Evolutionary conservation across 2,113 vertebrate species (phyloP).

Genomic region (Peromyscus leucopus): DNA sequence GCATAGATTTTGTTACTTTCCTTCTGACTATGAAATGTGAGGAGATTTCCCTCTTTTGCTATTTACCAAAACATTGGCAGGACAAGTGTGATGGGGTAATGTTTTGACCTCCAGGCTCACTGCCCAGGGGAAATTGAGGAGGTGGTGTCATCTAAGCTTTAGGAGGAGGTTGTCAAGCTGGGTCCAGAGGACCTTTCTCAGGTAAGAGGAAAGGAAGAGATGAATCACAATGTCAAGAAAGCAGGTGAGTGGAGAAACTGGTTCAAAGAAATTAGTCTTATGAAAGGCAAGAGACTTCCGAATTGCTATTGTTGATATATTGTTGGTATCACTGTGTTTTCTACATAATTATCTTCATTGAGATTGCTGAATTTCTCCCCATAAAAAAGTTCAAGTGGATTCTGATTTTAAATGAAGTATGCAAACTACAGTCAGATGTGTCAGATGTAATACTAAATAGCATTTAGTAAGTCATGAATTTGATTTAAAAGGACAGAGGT

Average conservation of each 20-base stretch:
- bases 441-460: slow-evolving; percentile 42
- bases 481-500: not conserved
- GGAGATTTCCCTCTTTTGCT: slow-evolving; percentile 42
- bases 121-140: not conserved
- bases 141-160: slow-evolving; percentile 3
- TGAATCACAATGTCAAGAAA: not conserved
- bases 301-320: slow-evolving; percentile 13
- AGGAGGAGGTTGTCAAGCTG: not conserved
- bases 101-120: slow-evolving; percentile 18
- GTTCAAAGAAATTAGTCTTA: slow-evolving; percentile 22
- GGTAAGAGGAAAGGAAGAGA: slow-evolving; percentile 3
- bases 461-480: slow-evolving; percentile 15
- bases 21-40: not conserved
- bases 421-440: not conserved
- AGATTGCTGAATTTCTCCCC: slow-evolving; percentile 1
- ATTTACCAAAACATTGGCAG: slow-evolving; percentile 37
- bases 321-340: slow-evolving; percentile 25
- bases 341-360: slow-evolving; percentile 16
- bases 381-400: slow-evolving; percentile 39
- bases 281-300: not conserved
- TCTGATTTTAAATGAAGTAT: slow-evolving; percentile 46
- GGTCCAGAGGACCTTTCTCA: not conserved
- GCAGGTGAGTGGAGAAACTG: not conserved
- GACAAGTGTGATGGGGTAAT: slow-evolving; percentile 13
- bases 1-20: slow-evolving; percentile 57